phyloP scores from a whole-genome alignment of 2,797 vertebrate genomes.

The Lindbergichthys nudifrons region DNA sequence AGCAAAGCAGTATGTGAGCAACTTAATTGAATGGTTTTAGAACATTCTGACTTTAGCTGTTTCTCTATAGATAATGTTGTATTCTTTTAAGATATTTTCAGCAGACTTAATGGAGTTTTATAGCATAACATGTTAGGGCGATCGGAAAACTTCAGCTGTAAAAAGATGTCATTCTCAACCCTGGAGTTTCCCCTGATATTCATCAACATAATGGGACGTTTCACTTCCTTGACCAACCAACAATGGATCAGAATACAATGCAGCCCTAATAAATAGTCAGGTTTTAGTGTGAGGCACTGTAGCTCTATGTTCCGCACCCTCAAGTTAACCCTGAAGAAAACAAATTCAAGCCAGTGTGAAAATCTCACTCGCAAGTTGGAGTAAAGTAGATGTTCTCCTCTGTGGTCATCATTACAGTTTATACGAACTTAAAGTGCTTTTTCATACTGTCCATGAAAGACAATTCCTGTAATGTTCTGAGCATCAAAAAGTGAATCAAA shows the following conservation, averaged over 20 bases:
- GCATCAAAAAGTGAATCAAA: not conserved
- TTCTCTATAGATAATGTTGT: not conserved
- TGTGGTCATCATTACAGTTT: no score
- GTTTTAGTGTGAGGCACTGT: no score
- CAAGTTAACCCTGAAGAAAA: no score
- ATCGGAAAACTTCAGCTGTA: not conserved
- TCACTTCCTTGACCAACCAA: not conserved
- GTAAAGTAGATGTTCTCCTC: no score
- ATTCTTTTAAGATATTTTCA: not conserved
- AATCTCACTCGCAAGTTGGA: no score
- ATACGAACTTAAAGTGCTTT: no score
- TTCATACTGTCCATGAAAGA: not conserved
- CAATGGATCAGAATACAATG: not conserved
- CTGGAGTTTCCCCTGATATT: conserved; percentile 14
- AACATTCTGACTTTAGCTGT: not conserved
- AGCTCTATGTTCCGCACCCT: no score
- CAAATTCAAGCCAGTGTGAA: no score
- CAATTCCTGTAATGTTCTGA: not conserved
- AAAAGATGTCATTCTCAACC: conserved; percentile 7
- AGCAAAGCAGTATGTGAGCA: conserved; percentile 23
- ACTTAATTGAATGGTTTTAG: not conserved
- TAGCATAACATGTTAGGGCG: conserved; percentile 17
- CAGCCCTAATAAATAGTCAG: no score
- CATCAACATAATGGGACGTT: conserved; percentile 8
- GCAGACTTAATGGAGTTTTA: conserved; percentile 3